Percentiles rank a stretch among this genome's conserved stretches.
phyloP scores from a whole-genome alignment of 2,113 vertebrate genomes.

The Strigops habroptila region DNA sequence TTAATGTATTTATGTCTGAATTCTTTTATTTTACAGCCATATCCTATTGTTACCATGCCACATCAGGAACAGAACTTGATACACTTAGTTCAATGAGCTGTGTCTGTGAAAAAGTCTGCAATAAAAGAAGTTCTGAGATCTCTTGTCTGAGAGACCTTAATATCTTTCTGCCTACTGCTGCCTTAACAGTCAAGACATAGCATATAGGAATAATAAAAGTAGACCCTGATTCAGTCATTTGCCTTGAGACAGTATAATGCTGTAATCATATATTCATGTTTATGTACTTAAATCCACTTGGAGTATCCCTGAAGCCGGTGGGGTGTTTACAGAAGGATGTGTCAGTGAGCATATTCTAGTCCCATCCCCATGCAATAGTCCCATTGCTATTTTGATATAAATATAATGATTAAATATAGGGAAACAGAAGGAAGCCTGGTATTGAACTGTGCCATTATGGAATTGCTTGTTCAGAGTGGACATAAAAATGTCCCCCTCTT shows the following conservation, averaged over 20 bases:
- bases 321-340: neutral
- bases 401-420: neutral
- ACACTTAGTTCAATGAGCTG: neutral
- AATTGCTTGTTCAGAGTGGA: neutral
- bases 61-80: conserved; percentile 5
- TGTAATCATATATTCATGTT: neutral
- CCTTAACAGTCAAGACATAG: neutral
- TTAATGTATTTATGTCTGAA: conserved; percentile 44
- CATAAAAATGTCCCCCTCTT: neutral
- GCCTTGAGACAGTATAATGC: neutral
- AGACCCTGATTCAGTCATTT: neutral
- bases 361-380: neutral
- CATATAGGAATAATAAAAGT: neutral
- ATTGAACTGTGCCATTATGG: neutral
- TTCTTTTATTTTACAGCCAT: conserved; percentile 40
- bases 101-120: neutral
- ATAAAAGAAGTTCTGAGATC: neutral
- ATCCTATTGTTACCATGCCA: neutral
- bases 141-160: neutral
- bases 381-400: neutral
- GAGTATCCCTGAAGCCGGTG: neutral
- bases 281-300: neutral
- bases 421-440: neutral
- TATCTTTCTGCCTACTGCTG: neutral
- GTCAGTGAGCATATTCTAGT: neutral